Conservation (phyloP, 2,797 vertebrate genomes). For the Pristis pectinata region DNA sequence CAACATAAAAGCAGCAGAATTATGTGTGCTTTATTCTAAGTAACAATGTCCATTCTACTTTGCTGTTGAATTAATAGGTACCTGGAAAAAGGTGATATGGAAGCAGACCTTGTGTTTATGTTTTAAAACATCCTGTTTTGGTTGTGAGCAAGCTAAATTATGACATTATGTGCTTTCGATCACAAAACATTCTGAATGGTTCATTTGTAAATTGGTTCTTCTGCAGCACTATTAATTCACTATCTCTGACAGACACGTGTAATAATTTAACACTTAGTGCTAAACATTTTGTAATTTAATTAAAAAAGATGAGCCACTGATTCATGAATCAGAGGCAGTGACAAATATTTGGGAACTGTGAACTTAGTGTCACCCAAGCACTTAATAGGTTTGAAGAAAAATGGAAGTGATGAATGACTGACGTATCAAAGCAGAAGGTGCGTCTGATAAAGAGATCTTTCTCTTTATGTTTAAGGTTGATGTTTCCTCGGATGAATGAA, state of each 20-base stretch:
- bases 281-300: constrained; percentile 7
- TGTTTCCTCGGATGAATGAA: background rate
- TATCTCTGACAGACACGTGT: constrained; percentile 22
- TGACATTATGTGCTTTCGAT: background rate
- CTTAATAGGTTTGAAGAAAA: background rate
- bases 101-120: background rate
- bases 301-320: background rate
- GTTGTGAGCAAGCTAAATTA: background rate
- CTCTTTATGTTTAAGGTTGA: background rate
- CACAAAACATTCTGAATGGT: background rate
- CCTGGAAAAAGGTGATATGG: constrained; percentile 2
- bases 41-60: background rate
- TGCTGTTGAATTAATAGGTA: background rate
- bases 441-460: constrained; percentile 22
- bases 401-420: background rate
- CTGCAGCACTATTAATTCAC: background rate
- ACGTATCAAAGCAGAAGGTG: background rate
- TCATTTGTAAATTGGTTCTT: background rate
- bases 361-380: background rate
- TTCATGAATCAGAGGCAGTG: background rate
- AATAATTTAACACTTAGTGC: constrained; percentile 6
- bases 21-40: background rate
- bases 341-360: constrained; percentile 25
- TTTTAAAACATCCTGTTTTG: background rate
- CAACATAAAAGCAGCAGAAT: background rate